Conservation (phyloP, 2,797 vertebrate genomes). For the Eidolon dupreanum region DNA sequence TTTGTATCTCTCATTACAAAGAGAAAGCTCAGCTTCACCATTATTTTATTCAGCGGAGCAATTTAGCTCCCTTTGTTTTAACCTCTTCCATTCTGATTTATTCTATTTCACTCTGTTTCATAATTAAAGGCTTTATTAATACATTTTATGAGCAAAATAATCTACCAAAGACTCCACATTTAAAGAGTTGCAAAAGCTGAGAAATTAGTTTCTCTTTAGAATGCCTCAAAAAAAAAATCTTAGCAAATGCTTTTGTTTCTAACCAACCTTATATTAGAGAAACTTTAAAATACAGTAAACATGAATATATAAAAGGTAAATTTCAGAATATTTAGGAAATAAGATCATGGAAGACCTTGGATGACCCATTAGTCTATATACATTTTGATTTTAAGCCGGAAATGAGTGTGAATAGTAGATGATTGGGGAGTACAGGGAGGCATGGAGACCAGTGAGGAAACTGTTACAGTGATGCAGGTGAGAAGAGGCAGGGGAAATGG, state of each 20-base stretch:
- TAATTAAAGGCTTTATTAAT: not conserved
- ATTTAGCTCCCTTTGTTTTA: not conserved
- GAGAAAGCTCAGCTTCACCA: not conserved
- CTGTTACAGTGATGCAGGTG: not conserved
- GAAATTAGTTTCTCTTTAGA: not conserved
- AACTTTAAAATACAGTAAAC: not conserved
- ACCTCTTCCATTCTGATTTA: not conserved
- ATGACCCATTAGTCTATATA: not conserved
- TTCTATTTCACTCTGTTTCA: not conserved
- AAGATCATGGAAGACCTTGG: not conserved
- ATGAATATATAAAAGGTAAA: not conserved
- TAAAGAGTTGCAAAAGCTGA: slow-evolving; percentile 1
- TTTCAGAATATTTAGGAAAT: not conserved
- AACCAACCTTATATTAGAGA: not conserved
- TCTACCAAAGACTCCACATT: slow-evolving; percentile 5
- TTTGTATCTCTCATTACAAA: not conserved
- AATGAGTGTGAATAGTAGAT: not conserved
- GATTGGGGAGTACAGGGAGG: not conserved
- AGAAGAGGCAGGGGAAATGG: not conserved
- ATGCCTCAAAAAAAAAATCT: not conserved
- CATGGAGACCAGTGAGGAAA: not conserved
- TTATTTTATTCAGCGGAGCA: not conserved
- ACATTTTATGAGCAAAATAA: slow-evolving; percentile 26
- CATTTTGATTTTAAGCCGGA: not conserved
- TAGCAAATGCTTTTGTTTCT: not conserved